These are phyloP conservation scores for Eilema depressum DNA, from an alignment of 2,888 invertebrate species.

Conservation along the genomic window DNA sequence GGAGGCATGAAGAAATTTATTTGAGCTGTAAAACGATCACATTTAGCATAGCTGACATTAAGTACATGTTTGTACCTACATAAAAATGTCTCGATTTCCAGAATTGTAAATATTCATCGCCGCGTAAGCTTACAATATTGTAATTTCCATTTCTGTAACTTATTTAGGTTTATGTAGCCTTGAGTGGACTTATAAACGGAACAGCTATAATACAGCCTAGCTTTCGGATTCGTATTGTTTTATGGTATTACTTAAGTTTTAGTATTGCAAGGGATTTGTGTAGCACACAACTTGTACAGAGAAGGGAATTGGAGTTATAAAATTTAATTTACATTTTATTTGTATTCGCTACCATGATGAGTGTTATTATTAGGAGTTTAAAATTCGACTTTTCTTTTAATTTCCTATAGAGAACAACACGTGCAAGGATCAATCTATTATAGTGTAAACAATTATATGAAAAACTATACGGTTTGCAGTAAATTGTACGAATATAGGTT, in stretches of 20 bases:
- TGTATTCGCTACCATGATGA: background rate
- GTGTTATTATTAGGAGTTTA: too few relatives aligned
- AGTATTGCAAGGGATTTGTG: background rate
- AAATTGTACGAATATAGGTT: too few relatives aligned
- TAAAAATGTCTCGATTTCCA: background rate
- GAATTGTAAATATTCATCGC: background rate
- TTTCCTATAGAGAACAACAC: too few relatives aligned
- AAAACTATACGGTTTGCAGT: too few relatives aligned
- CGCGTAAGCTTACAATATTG: background rate
- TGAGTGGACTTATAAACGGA: background rate
- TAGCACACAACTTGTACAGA: background rate
- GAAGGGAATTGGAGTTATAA: background rate
- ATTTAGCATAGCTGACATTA: background rate
- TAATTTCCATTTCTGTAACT: background rate
- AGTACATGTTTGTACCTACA: background rate
- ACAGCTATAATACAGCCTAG: background rate
- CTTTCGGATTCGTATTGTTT: background rate
- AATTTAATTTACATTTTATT: background rate
- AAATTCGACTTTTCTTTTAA: too few relatives aligned
- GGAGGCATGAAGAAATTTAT: background rate
- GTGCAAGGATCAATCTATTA: too few relatives aligned
- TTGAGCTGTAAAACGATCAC: background rate
- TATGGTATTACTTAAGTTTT: constrained; percentile 1
- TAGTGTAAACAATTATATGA: too few relatives aligned
- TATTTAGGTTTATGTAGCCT: background rate